These are phyloP conservation scores for Troilus luridus DNA, from an alignment of 2,888 invertebrate species.

Conservation along the genomic window DNA sequence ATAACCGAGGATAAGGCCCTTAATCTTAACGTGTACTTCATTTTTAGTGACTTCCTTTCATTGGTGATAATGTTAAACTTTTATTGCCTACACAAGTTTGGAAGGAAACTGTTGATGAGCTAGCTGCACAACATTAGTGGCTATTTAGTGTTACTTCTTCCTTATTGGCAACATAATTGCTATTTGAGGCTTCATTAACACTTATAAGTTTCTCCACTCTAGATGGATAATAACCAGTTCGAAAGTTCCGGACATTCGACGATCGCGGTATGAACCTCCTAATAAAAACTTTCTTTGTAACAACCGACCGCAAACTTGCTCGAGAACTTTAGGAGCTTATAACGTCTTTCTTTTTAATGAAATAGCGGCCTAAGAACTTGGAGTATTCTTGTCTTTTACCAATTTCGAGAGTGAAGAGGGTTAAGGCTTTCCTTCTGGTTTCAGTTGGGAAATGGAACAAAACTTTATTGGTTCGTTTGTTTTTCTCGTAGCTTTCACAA, in stretches of 20 bases:
- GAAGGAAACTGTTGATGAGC: not conserved
- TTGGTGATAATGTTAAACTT: not conserved
- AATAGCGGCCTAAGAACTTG: not conserved
- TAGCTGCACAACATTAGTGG: not conserved
- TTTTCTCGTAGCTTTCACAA: not conserved
- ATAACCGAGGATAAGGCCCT: not conserved
- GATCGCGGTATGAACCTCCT: not conserved
- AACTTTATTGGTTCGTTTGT: not conserved
- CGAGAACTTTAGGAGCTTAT: not conserved
- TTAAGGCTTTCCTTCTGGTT: not conserved
- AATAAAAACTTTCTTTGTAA: slow-evolving; percentile 12
- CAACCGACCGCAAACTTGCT: not conserved
- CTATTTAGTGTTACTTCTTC: not conserved
- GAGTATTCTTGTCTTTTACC: not conserved
- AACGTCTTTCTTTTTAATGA: slow-evolving; percentile 24
- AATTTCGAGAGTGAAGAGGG: not conserved
- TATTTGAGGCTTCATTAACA: not conserved
- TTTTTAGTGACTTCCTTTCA: not conserved
- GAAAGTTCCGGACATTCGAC: not conserved
- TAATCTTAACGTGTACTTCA: not conserved
- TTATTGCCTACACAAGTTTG: not conserved
- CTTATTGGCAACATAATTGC: not conserved
- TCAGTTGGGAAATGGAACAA: not conserved
- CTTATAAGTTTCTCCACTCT: not conserved
- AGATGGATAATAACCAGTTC: not conserved